Percentiles rank a stretch among this genome's conserved stretches.
phyloP scores from a whole-genome alignment of 1,140 invertebrate species.

The Pemphigus obesinymphae region DNA sequence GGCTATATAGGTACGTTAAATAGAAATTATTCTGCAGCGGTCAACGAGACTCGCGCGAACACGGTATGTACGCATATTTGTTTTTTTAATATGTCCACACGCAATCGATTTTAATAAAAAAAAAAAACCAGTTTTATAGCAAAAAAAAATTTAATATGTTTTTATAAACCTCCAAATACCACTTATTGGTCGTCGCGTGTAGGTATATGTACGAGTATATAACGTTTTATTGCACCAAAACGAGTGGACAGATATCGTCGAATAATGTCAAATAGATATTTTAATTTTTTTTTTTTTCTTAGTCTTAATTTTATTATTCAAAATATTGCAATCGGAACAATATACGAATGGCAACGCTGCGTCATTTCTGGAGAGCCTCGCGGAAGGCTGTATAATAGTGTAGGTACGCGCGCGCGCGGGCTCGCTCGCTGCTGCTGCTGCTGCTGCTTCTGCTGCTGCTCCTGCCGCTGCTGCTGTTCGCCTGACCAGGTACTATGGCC shows the following conservation, averaged over 20 bases:
- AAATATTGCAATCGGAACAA: constrained; percentile 2
- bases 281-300: background rate
- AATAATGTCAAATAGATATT: background rate
- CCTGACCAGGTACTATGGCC: constrained; percentile 41
- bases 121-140: background rate
- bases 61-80: too few relatives aligned
- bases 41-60: background rate
- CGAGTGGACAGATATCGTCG: background rate
- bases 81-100: background rate
- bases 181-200: too few relatives aligned
- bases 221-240: background rate
- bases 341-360: constrained; percentile 17
- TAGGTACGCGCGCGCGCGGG: background rate
- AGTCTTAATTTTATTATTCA: background rate
- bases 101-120: background rate
- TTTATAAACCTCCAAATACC: background rate
- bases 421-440: background rate
- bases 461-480: constrained; percentile 26
- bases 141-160: background rate
- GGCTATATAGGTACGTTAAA: background rate
- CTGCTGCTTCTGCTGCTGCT: constrained; percentile 14
- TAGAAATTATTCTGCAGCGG: background rate
- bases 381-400: constrained; percentile 33
- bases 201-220: too few relatives aligned
- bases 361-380: constrained; percentile 31